A percentile compares a stretch with the other conserved stretches of the same genome.
Evolutionary conservation across 2,113 vertebrate genomes (phyloP).

Genomic region (Crocuta crocuta): DNA sequence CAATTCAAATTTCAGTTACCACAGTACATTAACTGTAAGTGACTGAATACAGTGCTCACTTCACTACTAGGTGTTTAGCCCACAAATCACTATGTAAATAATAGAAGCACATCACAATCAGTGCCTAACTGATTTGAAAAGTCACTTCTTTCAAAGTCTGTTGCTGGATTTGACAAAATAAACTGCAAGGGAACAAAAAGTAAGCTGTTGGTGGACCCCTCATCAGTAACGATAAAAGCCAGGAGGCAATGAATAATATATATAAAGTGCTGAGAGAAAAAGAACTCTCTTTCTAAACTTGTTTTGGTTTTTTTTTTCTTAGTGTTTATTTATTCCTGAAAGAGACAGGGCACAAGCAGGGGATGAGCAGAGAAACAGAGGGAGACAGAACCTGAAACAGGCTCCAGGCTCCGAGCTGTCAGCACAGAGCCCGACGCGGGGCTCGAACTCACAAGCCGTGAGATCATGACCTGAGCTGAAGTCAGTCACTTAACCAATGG

Average conservation of each 20-base stretch:
- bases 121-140: background rate
- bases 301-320: too few species aligned
- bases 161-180: constrained; percentile 5
- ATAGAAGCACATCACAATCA: background rate
- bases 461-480: too few species aligned
- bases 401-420: too few species aligned
- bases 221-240: background rate
- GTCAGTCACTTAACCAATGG: too few species aligned
- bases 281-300: background rate
- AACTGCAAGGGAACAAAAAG: background rate
- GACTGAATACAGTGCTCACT: background rate
- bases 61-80: background rate
- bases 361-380: too few species aligned
- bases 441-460: too few species aligned
- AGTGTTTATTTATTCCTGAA: too few species aligned
- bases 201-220: background rate
- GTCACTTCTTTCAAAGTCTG: constrained; percentile 39
- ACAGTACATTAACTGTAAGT: background rate
- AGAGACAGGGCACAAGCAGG: too few species aligned
- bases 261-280: background rate
- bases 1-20: constrained; percentile 43
- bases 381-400: too few species aligned
- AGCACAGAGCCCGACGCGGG: too few species aligned
- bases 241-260: background rate
- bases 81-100: constrained; percentile 40